phyloP scores from a whole-genome alignment of 2,113 vertebrate genomes.

The Neogobius melanostomus region DNA sequence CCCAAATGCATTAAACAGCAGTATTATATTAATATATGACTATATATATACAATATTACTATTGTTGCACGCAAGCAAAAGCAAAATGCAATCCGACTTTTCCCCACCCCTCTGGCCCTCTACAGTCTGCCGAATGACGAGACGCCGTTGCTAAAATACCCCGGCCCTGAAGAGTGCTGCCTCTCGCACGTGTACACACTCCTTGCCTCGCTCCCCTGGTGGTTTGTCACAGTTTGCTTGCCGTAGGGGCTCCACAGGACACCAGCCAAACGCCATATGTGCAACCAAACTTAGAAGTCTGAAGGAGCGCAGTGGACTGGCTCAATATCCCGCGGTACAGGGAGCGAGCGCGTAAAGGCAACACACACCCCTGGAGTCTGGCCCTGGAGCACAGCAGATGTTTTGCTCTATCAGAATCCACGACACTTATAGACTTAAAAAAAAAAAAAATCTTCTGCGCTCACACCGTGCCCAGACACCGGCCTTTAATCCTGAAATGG shows the following conservation, averaged over 20 bases:
- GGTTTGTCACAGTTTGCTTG: constrained; percentile 33
- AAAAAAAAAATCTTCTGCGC: background rate
- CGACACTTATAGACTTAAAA: background rate
- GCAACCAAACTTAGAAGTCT: constrained; percentile 32
- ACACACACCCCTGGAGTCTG: constrained; percentile 25
- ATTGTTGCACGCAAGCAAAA: background rate
- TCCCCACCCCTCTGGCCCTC: background rate
- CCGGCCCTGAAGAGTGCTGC: background rate
- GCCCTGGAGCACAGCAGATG: constrained; percentile 54
- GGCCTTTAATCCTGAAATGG: background rate
- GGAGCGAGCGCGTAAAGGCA: background rate
- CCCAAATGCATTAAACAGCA: no score
- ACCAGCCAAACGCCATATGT: constrained; percentile 22
- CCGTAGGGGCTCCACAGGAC: constrained; percentile 12
- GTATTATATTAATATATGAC: no score
- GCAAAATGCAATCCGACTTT: background rate
- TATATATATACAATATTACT: no score
- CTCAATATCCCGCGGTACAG: constrained; percentile 25
- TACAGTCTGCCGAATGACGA: background rate
- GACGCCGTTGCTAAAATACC: background rate
- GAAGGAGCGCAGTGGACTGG: constrained; percentile 17
- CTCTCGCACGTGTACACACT: background rate
- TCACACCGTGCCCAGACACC: background rate
- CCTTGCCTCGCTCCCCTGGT: background rate
- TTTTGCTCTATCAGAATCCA: constrained; percentile 33